phyloP scores from a whole-genome alignment of 2,113 vertebrate species.

The Callipepla squamata region DNA sequence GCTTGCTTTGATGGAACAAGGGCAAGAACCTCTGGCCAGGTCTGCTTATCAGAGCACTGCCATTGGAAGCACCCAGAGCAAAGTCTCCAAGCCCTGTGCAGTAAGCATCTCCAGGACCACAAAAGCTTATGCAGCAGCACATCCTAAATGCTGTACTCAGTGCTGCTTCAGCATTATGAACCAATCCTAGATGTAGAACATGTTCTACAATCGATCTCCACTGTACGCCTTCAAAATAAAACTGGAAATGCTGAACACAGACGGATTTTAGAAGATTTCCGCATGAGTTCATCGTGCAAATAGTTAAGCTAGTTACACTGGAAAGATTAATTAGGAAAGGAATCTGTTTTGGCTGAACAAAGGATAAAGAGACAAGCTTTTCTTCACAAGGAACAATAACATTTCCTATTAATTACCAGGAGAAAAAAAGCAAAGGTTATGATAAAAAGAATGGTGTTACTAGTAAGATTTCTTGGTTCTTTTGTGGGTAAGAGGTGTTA shows the following conservation, averaged over 20 bases:
- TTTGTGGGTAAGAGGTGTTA: too few species aligned
- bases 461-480: background rate
- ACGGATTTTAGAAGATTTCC: background rate
- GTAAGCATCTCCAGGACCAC: background rate
- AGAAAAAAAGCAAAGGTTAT: background rate
- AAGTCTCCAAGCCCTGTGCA: background rate
- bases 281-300: background rate
- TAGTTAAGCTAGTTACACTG: background rate
- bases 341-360: background rate
- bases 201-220: accelerated
- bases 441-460: background rate
- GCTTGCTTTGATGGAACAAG: background rate
- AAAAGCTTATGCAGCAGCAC: background rate
- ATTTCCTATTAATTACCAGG: background rate
- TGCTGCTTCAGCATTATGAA: accelerated
- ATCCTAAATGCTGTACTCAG: background rate
- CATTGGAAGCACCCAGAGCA: background rate
- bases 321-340: background rate
- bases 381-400: background rate
- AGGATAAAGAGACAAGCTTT: background rate
- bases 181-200: background rate
- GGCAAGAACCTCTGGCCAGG: background rate
- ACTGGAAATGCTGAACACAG: background rate
- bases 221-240: background rate
- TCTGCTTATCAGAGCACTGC: background rate